Base-by-base conservation (phyloP, 2,888 invertebrate species). In the Acleris cristana region DNA sequence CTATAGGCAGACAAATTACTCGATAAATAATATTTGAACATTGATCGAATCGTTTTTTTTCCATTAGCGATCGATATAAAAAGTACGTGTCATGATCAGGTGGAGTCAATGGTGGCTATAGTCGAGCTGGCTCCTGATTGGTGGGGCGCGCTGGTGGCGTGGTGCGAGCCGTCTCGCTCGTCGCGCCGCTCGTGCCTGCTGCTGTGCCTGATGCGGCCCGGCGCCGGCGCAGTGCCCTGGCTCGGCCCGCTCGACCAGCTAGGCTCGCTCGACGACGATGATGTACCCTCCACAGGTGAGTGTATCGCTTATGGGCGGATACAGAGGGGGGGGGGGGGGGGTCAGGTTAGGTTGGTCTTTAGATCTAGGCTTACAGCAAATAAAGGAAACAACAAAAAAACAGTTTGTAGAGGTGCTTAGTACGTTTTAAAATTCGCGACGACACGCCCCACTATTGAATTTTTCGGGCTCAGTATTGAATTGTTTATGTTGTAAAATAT, bases 121-220 rank as follows among this genome's bases (percentile, higher is more conserved):
- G 98, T 98, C 54, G 93, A 95, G 64, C 90, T 99, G 0, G 96
- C 96, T 68, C 94, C 96, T 0, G 96, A 98, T 74, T 99, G 99
- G 99, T 98, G 95, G 92, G 99, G 99, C n/a, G 96, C 98, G 71
- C 93, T 99, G 69, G 96, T 98, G 77, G 98, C 98, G 0, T 98
- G 97, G 96, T 97, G 98, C 16, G 99, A 99, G 84, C 96, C 84
- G 53, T 79, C 88, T 12, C 79, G 92, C 14, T 80, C 90, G 30
- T 80, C 90, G 30, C 85, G 92, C 0, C 87, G 92, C 67, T 98
- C 98, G 0, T 98, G 98, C 84, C 90, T 99, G 53, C 96, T 99
- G 96, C 92, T 99, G 40, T 97, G 97, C 30, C 94, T 98, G 44
- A 93, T 98, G 80, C 95, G 97, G 71, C 98, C 97, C 51, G 97